Percentiles rank a stretch among this genome's conserved stretches.
Evolutionary conservation across 2,888 invertebrate genomes (phyloP).

Genomic region (Lysandra coridon): DNA sequence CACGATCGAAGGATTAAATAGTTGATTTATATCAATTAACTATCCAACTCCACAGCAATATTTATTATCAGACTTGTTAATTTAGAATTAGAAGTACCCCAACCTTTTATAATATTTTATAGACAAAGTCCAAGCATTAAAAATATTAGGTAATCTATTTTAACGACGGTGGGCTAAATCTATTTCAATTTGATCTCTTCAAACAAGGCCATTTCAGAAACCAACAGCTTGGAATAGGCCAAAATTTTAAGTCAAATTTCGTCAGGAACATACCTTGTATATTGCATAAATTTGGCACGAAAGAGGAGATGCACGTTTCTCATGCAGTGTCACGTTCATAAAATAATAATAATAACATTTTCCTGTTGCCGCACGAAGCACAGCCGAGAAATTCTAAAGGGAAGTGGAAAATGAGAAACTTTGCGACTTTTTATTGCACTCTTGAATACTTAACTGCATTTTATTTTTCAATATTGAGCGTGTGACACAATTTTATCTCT

Average conservation of each 20-base stretch:
- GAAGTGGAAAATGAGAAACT: slow-evolving; percentile 31
- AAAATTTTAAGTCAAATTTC: not conserved
- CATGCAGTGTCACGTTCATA: slow-evolving; percentile 31
- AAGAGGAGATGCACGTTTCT: slow-evolving; percentile 16
- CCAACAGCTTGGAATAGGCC: not conserved
- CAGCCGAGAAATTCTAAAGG: slow-evolving; percentile 30
- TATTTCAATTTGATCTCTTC: not conserved
- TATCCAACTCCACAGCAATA: too few species aligned
- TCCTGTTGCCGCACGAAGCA: slow-evolving; percentile 26
- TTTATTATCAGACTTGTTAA: not conserved
- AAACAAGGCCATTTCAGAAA: not conserved
- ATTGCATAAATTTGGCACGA: slow-evolving; percentile 25
- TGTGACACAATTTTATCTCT: slow-evolving; percentile 14
- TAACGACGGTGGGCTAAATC: too few species aligned
- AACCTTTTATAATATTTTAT: not conserved
- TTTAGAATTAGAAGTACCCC: not conserved
- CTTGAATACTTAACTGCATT: slow-evolving; percentile 31
- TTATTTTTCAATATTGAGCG: slow-evolving; percentile 29
- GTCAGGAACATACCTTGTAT: not conserved
- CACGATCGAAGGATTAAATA: too few species aligned
- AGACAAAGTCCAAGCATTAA: too few species aligned
- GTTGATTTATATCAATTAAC: too few species aligned
- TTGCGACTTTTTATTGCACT: slow-evolving; percentile 27
- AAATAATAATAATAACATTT: slow-evolving; percentile 31
- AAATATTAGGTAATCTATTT: too few species aligned